A percentile compares a stretch with the other conserved stretches of the same genome.
These are phyloP conservation scores for Rhinolophus sinicus DNA, from an alignment of 2,113 vertebrate genomes.

Conservation along the genomic window DNA sequence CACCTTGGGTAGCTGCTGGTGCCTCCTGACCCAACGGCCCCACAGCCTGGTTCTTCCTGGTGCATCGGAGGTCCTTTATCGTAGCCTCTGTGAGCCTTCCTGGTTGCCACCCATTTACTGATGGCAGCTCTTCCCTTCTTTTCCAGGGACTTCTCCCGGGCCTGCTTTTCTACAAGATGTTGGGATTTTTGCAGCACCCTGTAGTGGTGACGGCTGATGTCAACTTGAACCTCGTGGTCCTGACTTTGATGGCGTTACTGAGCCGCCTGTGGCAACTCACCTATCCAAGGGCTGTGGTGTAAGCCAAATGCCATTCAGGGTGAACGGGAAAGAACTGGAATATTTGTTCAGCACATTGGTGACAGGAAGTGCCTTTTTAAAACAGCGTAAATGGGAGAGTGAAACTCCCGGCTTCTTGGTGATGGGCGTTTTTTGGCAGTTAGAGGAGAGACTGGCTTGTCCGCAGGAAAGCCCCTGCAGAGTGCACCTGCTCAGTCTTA, in stretches of 20 bases:
- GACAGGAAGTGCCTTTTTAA: neutral
- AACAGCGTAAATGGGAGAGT: neutral
- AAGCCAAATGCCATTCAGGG: conserved; percentile 78
- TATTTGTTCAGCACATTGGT: neutral
- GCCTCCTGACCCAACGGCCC: neutral
- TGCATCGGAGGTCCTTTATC: no score
- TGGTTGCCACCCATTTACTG: neutral
- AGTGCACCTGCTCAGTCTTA: neutral
- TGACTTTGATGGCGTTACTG: conserved; percentile 86
- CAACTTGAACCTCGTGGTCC: conserved; percentile 88
- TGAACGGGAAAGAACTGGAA: neutral
- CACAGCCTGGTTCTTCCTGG: fast-evolving
- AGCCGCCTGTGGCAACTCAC: conserved; percentile 89
- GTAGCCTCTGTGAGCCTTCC: neutral
- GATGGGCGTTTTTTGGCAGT: neutral
- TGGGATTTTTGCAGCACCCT: conserved; percentile 85
- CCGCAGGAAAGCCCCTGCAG: neutral
- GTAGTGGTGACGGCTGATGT: conserved; percentile 88
- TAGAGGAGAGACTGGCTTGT: neutral
- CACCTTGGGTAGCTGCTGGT: neutral
- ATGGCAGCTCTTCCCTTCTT: neutral
- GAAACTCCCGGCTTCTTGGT: neutral
- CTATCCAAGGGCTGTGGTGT: conserved; percentile 94
- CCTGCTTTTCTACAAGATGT: conserved; percentile 78
- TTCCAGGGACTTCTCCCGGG: neutral